Conservation (phyloP, 1,140 invertebrate species). For the Danaus melanippus region DNA sequence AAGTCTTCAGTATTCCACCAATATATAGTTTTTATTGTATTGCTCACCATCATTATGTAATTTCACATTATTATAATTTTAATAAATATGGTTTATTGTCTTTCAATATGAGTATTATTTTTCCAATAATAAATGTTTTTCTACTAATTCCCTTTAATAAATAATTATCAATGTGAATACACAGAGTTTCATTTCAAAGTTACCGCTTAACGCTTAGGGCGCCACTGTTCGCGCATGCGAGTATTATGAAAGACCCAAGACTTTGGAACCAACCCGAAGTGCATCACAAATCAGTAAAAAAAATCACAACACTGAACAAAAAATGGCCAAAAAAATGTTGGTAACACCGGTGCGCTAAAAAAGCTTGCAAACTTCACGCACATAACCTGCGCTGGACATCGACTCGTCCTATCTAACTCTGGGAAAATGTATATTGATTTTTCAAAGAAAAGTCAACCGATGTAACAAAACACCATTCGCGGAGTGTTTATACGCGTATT, state of each 20-base stretch:
- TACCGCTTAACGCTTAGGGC: conserved; percentile 20
- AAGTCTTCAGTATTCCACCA: background rate
- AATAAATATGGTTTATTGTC: no score
- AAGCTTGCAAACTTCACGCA: conserved; percentile 74
- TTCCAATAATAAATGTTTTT: no score
- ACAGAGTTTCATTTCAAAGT: no score
- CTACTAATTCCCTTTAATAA: no score
- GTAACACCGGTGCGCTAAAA: conserved; percentile 74
- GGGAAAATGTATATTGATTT: conserved; percentile 74
- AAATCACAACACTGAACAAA: conserved; percentile 71
- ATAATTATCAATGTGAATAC: no score
- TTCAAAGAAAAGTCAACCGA: conserved; percentile 73
- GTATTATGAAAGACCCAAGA: conserved; percentile 58
- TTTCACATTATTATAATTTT: no score
- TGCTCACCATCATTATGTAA: no score
- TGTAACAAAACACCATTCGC: conserved; percentile 72
- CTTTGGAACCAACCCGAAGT: conserved; percentile 50
- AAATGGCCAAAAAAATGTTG: conserved; percentile 73
- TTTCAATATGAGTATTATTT: no score
- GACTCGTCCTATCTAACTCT: conserved; percentile 72
- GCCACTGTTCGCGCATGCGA: conserved; percentile 37
- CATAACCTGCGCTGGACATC: conserved; percentile 74
- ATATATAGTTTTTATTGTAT: no score
- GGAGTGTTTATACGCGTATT: conserved; percentile 69
- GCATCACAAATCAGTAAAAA: conserved; percentile 63